Evolutionary conservation across 2,888 invertebrate genomes (phyloP).

Genomic region (Phasia obesa): DNA sequence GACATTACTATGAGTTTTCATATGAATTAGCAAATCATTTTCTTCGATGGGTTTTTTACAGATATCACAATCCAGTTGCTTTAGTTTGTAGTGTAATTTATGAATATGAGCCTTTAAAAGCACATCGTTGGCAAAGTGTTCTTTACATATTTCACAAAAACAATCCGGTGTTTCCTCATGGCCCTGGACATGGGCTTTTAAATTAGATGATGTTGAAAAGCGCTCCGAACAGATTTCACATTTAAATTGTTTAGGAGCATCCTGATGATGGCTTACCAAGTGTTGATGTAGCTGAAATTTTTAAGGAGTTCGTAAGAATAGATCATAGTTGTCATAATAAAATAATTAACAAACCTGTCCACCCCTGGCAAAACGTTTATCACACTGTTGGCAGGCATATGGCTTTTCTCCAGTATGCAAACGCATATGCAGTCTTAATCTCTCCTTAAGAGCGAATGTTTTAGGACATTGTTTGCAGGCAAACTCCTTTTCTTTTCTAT

Average conservation of each 20-base stretch:
- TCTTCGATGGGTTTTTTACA: conserved; percentile 92
- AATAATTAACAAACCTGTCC: conserved; percentile 85
- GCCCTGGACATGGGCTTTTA: conserved; percentile 86
- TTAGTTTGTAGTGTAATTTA: conserved; percentile 88
- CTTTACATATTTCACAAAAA: conserved; percentile 91
- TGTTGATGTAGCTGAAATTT: conserved; percentile 84
- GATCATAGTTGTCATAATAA: not conserved
- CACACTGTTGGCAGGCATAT: conserved; percentile 86
- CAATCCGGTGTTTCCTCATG: conserved; percentile 90
- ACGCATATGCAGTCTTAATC: conserved; percentile 88
- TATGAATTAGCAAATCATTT: conserved; percentile 89
- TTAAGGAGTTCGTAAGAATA: not conserved
- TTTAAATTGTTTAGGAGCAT: conserved; percentile 86
- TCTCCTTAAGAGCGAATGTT: conserved; percentile 89
- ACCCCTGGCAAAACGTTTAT: conserved; percentile 87
- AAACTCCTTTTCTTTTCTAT: conserved; percentile 83
- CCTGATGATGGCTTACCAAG: conserved; percentile 86
- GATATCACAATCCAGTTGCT: conserved; percentile 90
- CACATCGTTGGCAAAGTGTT: conserved; percentile 89
- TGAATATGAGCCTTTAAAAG: conserved; percentile 89
- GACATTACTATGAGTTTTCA: conserved; percentile 89
- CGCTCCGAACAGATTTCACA: conserved; percentile 88
- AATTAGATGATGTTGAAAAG: conserved; percentile 87
- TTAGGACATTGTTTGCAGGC: conserved; percentile 90
- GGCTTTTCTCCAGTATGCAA: conserved; percentile 89